A percentile compares a stretch with the other conserved stretches of the same genome.
Evolutionary conservation across 2,113 vertebrate species (phyloP).

Genomic region (Tinamus guttatus): DNA sequence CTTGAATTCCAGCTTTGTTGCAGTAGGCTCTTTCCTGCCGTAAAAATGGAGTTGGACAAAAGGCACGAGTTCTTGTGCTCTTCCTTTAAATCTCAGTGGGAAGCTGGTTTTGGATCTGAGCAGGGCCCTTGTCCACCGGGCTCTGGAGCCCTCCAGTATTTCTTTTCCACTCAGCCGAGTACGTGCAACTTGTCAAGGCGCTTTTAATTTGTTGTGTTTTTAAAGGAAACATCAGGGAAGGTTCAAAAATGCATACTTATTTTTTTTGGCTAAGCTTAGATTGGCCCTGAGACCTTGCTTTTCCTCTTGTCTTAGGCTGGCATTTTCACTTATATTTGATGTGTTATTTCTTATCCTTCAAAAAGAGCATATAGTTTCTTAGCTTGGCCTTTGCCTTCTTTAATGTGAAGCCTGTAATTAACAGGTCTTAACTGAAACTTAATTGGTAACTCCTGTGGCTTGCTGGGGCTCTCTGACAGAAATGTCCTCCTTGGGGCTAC

Average conservation of each 20-base stretch:
- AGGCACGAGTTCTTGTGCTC: background rate
- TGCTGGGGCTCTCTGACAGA: background rate
- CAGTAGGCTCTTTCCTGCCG: background rate
- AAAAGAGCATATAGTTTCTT: background rate
- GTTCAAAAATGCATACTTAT: constrained; percentile 32
- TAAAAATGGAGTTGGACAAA: background rate
- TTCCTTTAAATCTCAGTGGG: background rate
- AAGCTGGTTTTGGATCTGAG: constrained; percentile 9
- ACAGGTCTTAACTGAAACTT: background rate
- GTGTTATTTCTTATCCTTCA: background rate
- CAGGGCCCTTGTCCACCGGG: constrained; percentile 5
- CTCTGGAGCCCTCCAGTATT: background rate
- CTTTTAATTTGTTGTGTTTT: constrained; percentile 11
- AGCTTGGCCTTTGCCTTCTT: background rate
- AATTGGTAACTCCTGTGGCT: background rate
- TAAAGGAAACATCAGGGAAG: background rate
- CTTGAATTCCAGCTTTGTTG: background rate
- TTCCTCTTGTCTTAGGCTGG: background rate
- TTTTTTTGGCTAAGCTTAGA: background rate
- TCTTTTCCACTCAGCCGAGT: background rate
- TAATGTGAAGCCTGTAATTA: background rate
- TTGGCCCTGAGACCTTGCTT: background rate
- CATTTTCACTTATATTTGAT: background rate
- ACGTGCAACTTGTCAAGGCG: background rate
- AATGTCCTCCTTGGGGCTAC: background rate